Evolutionary conservation across 2,113 vertebrate genomes (phyloP), one percentile per base, ranked within the genome.

Genomic region (Perccottus glenii): DNA sequence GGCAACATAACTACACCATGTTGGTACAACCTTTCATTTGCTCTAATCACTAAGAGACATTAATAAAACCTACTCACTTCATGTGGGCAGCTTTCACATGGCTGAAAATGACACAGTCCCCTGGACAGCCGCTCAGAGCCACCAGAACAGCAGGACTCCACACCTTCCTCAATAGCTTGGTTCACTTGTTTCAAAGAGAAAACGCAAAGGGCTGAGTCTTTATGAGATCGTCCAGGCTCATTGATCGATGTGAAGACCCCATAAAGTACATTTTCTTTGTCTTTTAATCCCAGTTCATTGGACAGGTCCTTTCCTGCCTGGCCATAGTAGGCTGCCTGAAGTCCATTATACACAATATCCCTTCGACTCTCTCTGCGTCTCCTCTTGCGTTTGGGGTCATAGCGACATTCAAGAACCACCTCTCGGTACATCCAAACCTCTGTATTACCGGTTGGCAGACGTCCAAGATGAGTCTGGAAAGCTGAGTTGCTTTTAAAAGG

Each of bases 391-490:
- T 98, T 98, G 1, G 92, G 92, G 14, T 93, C 89, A 0, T 91
- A 95, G 6, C 83, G 88, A 67, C 97, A 99, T 47, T 96, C 93
- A 0, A 99, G 88, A 16, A 96, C 85, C n/a, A 99, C 83, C 81
- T 99, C 97, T 0, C 95, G 91, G 83, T 99, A 99, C 75, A 44
- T 89, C 50, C 81, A 92, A 44, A 94, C 85, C 72, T 96, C 92
- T 0, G 42, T 77, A 50, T 94, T 82, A 4, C 57, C 67, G 12
- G 91, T 88, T 0, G 92, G 89, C 32, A 97, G 90, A 5, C 94
- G 92, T 0, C 85, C 95, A 44, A 99, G 87, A 11, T 90, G 94
- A 0, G 96, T 98, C 81, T 98, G 94, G 68, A 92, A 94, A 1
- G 16, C 38, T 0, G 76, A 56, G 0, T 83, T 77, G 2, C 10